These are phyloP conservation scores for Apodemia duryi DNA, from an alignment of 2,888 invertebrate species.

Conservation along the genomic window DNA sequence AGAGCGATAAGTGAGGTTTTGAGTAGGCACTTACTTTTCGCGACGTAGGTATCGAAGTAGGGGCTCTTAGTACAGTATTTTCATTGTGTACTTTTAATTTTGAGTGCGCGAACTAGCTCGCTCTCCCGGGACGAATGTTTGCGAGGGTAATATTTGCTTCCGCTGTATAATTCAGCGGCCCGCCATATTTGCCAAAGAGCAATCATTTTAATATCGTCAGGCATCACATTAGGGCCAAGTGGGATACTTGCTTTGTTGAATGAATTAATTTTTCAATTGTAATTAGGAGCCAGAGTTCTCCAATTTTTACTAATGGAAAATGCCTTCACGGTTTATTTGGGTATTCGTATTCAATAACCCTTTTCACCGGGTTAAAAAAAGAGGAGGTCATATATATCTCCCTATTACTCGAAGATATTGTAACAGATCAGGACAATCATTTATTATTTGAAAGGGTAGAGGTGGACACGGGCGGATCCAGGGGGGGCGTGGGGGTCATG, in stretches of 20 bases:
- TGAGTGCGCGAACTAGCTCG: constrained; percentile 82
- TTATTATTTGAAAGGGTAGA: no score
- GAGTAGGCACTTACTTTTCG: constrained; percentile 74
- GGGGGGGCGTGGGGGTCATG: no score
- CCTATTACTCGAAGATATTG: no score
- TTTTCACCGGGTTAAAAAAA: background rate
- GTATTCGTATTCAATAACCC: background rate
- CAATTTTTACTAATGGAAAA: background rate
- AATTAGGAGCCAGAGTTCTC: constrained; percentile 38
- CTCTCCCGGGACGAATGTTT: constrained; percentile 79
- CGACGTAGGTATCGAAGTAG: constrained; percentile 73
- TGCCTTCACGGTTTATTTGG: background rate
- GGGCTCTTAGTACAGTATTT: constrained; percentile 74
- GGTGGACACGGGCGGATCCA: no score
- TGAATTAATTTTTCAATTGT: constrained; percentile 70
- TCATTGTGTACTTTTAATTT: constrained; percentile 83
- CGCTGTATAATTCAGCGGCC: constrained; percentile 82
- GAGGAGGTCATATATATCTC: background rate
- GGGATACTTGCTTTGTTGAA: constrained; percentile 62
- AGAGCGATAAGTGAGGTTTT: constrained; percentile 66
- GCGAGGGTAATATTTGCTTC: constrained; percentile 81
- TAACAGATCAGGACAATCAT: no score
- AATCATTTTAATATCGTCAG: constrained; percentile 82
- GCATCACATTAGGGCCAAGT: constrained; percentile 73
- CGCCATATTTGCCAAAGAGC: constrained; percentile 82